Conservation (phyloP, 1,140 invertebrate genomes). For the fruit fly (Drosophila melanogaster) region Release_6_plus_ISO1_MT NT_033777.3:29960001-29960500, state of each 20-base stretch:
- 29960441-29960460: not conserved
- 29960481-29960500: not conserved
- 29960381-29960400: not conserved
- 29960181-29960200: slow-evolving; percentile 72
- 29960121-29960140: slow-evolving; percentile 42
- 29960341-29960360: slow-evolving; percentile 41
- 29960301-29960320: slow-evolving; percentile 1
- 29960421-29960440: not conserved
- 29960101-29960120: slow-evolving; percentile 13
- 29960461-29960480: not conserved
- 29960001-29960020: slow-evolving; percentile 43
- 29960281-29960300: slow-evolving; percentile 61
- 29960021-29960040: slow-evolving; percentile 58
- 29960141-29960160: slow-evolving; percentile 52
- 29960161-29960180: slow-evolving; percentile 61
- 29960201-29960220: slow-evolving; percentile 17
- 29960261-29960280: slow-evolving; percentile 36
- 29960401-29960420: not conserved
- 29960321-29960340: slow-evolving; percentile 7
- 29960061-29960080: slow-evolving; percentile 72
- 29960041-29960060: slow-evolving; percentile 43
- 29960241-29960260: not conserved
- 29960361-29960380: slow-evolving; percentile 6
- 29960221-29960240: slow-evolving; percentile 20
- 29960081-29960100: slow-evolving; percentile 44